A percentile compares a stretch with the other conserved stretches of the same genome.
phyloP scores from a whole-genome alignment of 2,797 vertebrate genomes.

The Mormyrops boulengeri region DNA sequence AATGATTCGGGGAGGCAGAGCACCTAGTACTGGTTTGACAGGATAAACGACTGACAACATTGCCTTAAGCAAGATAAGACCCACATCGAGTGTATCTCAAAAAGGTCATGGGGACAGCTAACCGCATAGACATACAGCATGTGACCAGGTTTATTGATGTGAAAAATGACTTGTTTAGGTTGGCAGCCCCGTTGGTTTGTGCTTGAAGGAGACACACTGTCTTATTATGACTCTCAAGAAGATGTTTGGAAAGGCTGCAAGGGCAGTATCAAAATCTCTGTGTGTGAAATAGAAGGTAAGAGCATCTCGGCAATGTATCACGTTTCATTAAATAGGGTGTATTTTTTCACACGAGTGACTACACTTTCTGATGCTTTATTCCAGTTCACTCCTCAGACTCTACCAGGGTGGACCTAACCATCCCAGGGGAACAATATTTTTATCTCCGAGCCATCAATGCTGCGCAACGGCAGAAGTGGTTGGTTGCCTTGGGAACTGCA shows the following conservation, averaged over 20 bases:
- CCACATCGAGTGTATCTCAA: neutral
- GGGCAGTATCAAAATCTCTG: conserved; percentile 96
- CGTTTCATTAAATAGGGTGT: neutral
- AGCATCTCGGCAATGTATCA: neutral
- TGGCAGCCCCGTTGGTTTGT: conserved; percentile 99
- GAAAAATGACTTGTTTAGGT: conserved; percentile 56
- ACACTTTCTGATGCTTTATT: conserved; percentile 17
- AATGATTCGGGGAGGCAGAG: neutral
- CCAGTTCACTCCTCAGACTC: conserved; percentile 88
- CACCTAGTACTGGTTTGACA: neutral
- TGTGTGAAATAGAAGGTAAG: conserved; percentile 98
- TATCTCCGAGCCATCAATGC: conserved; percentile 93
- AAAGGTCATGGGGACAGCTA: neutral
- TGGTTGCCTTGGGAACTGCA: conserved; percentile 90
- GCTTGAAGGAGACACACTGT: conserved; percentile 88
- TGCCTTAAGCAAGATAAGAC: neutral
- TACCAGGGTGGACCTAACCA: conserved; percentile 89
- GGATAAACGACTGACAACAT: neutral
- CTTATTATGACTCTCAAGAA: conserved; percentile 96
- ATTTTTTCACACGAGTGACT: neutral
- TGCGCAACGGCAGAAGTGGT: conserved; percentile 93
- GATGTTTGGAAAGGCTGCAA: conserved; percentile 99
- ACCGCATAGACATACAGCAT: neutral
- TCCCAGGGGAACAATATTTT: conserved; percentile 96
- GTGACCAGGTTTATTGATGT: neutral